Conservation (phyloP, 2,113 vertebrate genomes). For the Myrmophylax atrothorax region DNA sequence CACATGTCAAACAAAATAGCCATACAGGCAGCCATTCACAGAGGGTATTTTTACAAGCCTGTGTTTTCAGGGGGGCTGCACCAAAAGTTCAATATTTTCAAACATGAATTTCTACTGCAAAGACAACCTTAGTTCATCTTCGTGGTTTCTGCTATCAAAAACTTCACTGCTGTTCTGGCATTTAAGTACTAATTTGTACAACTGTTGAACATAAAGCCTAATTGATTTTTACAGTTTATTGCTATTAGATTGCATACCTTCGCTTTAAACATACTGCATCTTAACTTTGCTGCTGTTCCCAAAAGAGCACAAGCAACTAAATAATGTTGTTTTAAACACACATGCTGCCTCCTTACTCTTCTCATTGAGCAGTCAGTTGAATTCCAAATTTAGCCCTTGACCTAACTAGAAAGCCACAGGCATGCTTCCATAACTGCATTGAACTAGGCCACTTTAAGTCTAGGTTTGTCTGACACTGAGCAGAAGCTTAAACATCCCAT, state of each 20-base stretch:
- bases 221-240: neutral
- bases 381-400: neutral
- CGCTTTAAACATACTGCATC: neutral
- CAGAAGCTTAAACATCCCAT: neutral
- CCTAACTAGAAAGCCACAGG: neutral
- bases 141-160: neutral
- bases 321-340: neutral
- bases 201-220: neutral
- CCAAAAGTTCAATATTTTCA: neutral
- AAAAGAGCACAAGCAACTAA: neutral
- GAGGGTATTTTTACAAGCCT: neutral
- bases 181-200: neutral
- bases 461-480: neutral
- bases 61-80: neutral
- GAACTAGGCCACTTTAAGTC: neutral
- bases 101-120: neutral
- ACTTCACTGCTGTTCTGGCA: neutral
- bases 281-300: neutral
- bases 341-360: neutral
- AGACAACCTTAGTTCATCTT: neutral
- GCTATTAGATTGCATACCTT: neutral
- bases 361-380: neutral
- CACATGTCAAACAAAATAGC: neutral
- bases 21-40: neutral
- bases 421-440: neutral